phyloP scores from a whole-genome alignment of 1,140 invertebrate species.

The Macrobrachium rosenbergii region DNA sequence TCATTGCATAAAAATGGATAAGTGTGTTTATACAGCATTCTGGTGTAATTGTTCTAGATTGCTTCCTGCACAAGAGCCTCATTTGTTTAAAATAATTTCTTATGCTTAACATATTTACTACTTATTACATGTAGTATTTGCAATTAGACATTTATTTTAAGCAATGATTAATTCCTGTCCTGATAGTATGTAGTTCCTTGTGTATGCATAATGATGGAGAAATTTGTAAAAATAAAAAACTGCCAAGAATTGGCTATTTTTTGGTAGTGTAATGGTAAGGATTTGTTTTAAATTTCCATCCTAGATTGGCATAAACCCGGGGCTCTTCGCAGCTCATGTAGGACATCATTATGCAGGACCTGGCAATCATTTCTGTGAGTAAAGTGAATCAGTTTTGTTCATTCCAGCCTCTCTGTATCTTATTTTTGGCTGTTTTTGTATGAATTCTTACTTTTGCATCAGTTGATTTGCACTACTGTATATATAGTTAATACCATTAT shows the following conservation, averaged over 20 bases:
- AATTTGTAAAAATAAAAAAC: not conserved
- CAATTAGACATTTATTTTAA: too few species aligned
- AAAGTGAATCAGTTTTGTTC: not conserved
- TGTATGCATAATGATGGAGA: constrained; percentile 19
- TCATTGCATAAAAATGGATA: too few species aligned
- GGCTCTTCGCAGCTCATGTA: constrained; percentile 95
- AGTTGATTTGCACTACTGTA: not conserved
- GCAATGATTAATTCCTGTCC: too few species aligned
- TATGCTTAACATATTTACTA: too few species aligned
- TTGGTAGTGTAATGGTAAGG: not conserved
- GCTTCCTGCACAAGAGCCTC: too few species aligned
- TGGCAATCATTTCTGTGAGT: constrained; percentile 97
- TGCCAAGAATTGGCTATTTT: not conserved
- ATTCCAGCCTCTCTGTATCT: not conserved
- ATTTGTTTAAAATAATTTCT: too few species aligned
- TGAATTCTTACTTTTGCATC: not conserved
- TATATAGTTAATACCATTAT: not conserved
- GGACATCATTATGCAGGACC: constrained; percentile 98
- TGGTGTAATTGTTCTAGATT: too few species aligned
- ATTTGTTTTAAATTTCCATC: constrained; percentile 55
- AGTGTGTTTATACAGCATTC: too few species aligned
- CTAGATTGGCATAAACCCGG: constrained; percentile 98
- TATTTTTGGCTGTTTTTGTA: not conserved
- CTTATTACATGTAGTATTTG: too few species aligned
- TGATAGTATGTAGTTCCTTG: not conserved